phyloP scores from a whole-genome alignment of 2,797 vertebrate genomes.

The Kryptolebias ocellatus region DNA sequence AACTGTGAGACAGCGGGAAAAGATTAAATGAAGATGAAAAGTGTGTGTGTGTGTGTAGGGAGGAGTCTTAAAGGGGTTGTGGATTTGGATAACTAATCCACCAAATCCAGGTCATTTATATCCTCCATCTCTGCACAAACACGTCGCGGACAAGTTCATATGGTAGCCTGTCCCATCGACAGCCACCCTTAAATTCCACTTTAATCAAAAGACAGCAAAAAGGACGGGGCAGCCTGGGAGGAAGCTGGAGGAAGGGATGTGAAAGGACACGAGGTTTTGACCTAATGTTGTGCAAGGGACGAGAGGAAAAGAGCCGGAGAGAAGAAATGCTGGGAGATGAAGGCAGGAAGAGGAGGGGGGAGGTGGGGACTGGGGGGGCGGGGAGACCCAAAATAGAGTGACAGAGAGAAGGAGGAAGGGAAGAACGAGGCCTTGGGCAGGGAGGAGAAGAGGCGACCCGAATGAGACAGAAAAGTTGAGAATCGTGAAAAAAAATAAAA shows the following conservation, averaged over 20 bases:
- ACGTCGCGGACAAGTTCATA: conserved; percentile 8
- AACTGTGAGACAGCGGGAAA: conserved; percentile 8
- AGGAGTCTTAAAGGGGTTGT: background rate
- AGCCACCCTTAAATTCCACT: conserved; percentile 28
- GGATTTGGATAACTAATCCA: conserved; percentile 52
- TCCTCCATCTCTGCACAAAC: conserved; percentile 13
- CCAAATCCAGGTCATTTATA: conserved; percentile 52
- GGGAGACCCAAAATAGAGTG: conserved; percentile 68
- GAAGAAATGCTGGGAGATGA: conserved; percentile 59
- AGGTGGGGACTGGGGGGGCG: background rate
- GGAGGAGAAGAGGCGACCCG: conserved; percentile 22
- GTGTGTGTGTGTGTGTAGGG: background rate
- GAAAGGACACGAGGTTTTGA: conserved; percentile 68
- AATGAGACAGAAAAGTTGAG: conserved; percentile 29
- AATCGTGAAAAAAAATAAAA: conserved; percentile 3
- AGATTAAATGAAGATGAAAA: conserved; percentile 4
- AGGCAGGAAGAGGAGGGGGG: conserved; percentile 75
- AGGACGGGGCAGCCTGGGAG: conserved; percentile 30
- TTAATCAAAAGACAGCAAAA: conserved; percentile 26
- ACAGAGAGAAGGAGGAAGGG: conserved; percentile 56
- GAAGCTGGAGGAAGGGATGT: conserved; percentile 46
- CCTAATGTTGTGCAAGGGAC: conserved; percentile 64
- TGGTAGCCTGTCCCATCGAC: conserved; percentile 7
- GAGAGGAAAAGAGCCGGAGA: conserved; percentile 62
- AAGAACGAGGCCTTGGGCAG: conserved; percentile 55